These are phyloP conservation scores for Lithobates sylvaticus DNA, from an alignment of 2,797 vertebrate species.

Conservation along the genomic window DNA sequence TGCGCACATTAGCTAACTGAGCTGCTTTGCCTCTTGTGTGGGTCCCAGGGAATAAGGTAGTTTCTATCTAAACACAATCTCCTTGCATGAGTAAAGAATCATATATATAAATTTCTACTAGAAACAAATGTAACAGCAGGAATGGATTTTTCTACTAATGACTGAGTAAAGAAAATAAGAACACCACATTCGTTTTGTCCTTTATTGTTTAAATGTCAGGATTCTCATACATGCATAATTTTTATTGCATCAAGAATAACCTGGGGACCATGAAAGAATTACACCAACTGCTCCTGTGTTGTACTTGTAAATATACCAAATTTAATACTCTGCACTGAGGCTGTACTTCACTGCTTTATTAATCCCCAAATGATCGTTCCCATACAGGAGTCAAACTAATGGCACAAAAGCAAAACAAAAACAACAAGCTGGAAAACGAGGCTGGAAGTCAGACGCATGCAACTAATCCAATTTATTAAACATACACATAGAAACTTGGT, in stretches of 20 bases:
- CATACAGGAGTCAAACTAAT: slow-evolving; percentile 34
- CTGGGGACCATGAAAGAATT: slow-evolving; percentile 51
- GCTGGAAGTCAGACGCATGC: neutral
- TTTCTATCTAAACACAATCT: neutral
- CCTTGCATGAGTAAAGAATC: neutral
- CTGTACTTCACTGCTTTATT: slow-evolving; percentile 58
- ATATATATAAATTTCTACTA: slow-evolving; percentile 17
- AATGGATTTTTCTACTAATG: slow-evolving; percentile 22
- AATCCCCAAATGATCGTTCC: slow-evolving; percentile 56
- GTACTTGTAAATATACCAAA: slow-evolving; percentile 58
- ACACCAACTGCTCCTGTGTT: slow-evolving; percentile 54
- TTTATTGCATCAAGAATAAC: slow-evolving; percentile 56
- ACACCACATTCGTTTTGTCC: slow-evolving; percentile 37
- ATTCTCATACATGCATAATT: slow-evolving; percentile 61
- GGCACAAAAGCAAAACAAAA: slow-evolving; percentile 2
- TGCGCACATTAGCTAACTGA: neutral
- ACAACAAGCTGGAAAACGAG: slow-evolving; percentile 16
- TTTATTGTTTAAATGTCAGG: slow-evolving; percentile 59
- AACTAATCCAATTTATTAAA: neutral
- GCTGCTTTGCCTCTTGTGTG: neutral
- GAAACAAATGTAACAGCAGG: neutral
- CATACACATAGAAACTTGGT: neutral
- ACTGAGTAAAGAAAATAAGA: slow-evolving; percentile 50
- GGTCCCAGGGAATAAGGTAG: neutral
- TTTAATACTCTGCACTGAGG: slow-evolving; percentile 43